Evolutionary conservation across 2,888 invertebrate species (phyloP).

Genomic region (Acrocyrtus sp.): DNA sequence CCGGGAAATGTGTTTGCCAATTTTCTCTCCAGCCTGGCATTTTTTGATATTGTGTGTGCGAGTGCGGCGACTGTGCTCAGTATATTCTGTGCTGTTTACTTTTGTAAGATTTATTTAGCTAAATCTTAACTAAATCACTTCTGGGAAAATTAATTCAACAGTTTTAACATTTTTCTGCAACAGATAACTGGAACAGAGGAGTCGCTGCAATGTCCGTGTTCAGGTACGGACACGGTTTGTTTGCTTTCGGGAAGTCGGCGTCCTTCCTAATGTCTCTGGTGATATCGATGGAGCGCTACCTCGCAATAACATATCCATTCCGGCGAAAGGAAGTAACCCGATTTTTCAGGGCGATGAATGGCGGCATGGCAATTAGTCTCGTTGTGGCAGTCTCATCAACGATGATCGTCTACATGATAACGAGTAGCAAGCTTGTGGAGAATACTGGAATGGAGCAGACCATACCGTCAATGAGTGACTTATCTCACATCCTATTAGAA

Average conservation of each 20-base stretch:
- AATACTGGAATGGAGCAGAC: not conserved
- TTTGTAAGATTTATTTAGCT: slow-evolving; percentile 4
- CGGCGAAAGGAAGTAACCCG: not conserved
- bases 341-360: not conserved
- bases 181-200: too few relatives aligned
- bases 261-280: not conserved
- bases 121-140: not conserved
- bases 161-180: too few relatives aligned
- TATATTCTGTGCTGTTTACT: not conserved
- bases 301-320: not conserved
- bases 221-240: too few relatives aligned
- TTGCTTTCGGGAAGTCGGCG: not conserved
- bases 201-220: too few relatives aligned
- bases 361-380: not conserved
- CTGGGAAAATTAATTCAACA: too few relatives aligned
- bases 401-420: not conserved
- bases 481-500: not conserved
- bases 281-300: not conserved
- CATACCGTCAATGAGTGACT: not conserved
- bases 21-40: slow-evolving; percentile 2
- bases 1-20: slow-evolving; percentile 7
- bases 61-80: not conserved
- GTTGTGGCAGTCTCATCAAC: not conserved
- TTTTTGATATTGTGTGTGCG: slow-evolving; percentile 14
- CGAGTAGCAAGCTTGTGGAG: not conserved